A percentile compares a stretch with the other conserved stretches of the same genome.
Conservation (phyloP, 2,113 vertebrate species). For the Siniperca knerii region DNA sequence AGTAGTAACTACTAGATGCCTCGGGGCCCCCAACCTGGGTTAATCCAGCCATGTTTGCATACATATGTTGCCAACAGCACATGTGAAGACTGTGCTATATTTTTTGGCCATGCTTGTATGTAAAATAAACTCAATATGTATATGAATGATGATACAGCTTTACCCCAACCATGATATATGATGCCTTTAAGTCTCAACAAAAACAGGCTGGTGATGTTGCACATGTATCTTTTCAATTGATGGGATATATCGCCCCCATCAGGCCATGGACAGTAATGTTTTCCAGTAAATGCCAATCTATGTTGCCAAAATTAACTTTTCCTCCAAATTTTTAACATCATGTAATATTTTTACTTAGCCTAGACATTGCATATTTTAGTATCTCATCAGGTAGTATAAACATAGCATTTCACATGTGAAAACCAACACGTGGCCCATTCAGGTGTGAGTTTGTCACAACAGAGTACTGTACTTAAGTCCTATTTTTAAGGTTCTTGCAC, state of each 20-base stretch:
- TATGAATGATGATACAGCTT: neutral
- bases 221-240: neutral
- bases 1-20: no score
- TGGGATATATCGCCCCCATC: neutral
- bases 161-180: neutral
- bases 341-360: neutral
- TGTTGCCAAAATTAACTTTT: neutral
- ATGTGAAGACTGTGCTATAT: no score
- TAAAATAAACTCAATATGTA: neutral
- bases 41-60: no score
- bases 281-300: neutral
- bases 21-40: no score
- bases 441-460: neutral
- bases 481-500: neutral
- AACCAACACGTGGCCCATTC: neutral
- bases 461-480: neutral
- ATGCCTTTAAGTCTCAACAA: neutral
- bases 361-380: neutral
- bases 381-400: neutral
- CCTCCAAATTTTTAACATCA: neutral
- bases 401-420: neutral
- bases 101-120: neutral
- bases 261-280: neutral
- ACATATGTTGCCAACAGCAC: no score
- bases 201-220: neutral